phyloP scores from a whole-genome alignment of 2,888 invertebrate species.

The Pammene fasciana region DNA sequence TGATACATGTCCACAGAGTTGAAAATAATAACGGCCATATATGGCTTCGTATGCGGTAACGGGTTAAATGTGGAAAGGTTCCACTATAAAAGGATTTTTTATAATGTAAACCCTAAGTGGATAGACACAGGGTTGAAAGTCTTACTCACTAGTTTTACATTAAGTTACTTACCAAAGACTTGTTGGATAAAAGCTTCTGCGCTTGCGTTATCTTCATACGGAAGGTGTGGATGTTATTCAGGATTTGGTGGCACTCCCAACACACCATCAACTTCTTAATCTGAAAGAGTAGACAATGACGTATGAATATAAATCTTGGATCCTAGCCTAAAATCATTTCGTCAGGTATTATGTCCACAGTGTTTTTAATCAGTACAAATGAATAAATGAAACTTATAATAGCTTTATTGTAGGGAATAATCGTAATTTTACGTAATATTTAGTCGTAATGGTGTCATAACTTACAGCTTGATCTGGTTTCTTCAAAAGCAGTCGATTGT shows the following conservation, averaged over 20 bases:
- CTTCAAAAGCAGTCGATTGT: slow-evolving; percentile 21
- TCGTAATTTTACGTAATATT: background rate
- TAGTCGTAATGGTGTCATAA: background rate
- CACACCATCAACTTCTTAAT: slow-evolving; percentile 8
- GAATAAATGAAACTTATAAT: background rate
- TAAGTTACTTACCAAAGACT: slow-evolving; percentile 18
- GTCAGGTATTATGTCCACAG: too few relatives aligned
- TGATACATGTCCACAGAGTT: too few relatives aligned
- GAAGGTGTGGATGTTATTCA: slow-evolving; percentile 25
- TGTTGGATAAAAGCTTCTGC: slow-evolving; percentile 22
- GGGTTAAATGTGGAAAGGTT: too few relatives aligned
- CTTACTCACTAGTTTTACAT: background rate
- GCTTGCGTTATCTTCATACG: slow-evolving; percentile 33
- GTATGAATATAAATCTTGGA: background rate
- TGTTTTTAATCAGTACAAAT: background rate
- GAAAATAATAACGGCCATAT: too few relatives aligned
- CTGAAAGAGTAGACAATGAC: slow-evolving; percentile 26
- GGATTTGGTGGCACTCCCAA: slow-evolving; percentile 31
- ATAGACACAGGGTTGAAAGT: background rate
- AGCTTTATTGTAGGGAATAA: background rate
- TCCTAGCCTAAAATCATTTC: slow-evolving; percentile 2
- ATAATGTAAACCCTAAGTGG: too few relatives aligned
- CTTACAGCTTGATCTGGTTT: slow-evolving; percentile 17
- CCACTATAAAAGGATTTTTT: too few relatives aligned
- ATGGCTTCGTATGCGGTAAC: too few relatives aligned